Evolutionary conservation across 2,888 invertebrate genomes (phyloP), one percentile per base, ranked within the genome.

Genomic region (Macrophya annulata): DNA sequence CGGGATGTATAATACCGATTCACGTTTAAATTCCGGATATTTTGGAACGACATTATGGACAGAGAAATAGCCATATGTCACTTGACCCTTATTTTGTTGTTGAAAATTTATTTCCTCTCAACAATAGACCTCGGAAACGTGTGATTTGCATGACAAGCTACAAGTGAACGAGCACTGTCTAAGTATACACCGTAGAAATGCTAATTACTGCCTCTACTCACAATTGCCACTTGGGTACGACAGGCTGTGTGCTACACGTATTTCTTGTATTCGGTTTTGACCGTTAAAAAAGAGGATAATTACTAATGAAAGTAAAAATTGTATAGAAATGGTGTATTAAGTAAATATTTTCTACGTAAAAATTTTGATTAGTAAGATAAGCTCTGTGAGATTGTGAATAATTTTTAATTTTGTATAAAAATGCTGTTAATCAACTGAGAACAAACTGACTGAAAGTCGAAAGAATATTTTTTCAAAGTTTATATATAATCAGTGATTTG

Each of bases 121-220:
- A 51, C 77, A 55, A 77, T 77, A 55, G 31, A 17, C 37, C 17
- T 31, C 21, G 51, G 21, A 31, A 17, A 51, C 55, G 17, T 31
- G 31, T 10, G 51, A 77, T 77, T 55, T 55, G 77, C 77, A 77
- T 77, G 48, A 77, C 17, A 77, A 77, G 51, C 77, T 55, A 25
- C 77, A 51, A 77, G 48, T 55, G 51, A 17, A 55, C 15, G 31
- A 31, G 21, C 43, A 43, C 45, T 45, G 15, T 77, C 77, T 51
- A 51, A 77, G 77, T 51, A 51, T 51, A 55, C 55, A 21, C 25
- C 55, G 17, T 48, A 55, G 51, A 77, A 55, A 77, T 77, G 77
- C 55, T 77, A 77, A 77, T 77, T 77, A 25, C 55, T 77, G 31
- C 55, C 77, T 51, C 43, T 31, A 31, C 31, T 31, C 43, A 21